A percentile compares a stretch with the other conserved stretches of the same genome.
These are phyloP conservation scores for Therioaphis trifolii DNA, from an alignment of 2,888 invertebrate species.

Conservation along the genomic window DNA sequence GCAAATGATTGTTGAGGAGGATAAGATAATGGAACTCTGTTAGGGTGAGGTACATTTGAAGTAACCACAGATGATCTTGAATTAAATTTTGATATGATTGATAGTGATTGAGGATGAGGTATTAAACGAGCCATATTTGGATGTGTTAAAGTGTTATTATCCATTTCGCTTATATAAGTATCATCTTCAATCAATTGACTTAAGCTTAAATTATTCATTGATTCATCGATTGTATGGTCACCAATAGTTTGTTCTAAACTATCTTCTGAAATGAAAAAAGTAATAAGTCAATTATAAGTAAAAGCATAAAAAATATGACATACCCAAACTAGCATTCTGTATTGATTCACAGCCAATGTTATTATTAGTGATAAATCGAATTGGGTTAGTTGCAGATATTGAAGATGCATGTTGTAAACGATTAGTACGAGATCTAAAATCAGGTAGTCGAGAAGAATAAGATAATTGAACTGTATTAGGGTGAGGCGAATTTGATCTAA, in stretches of 20 bases:
- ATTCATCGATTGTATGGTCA: neutral
- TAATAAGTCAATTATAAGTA: neutral
- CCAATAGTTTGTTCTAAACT: neutral
- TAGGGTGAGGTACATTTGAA: neutral
- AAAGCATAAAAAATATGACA: neutral
- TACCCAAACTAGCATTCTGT: neutral
- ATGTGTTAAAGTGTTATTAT: no score
- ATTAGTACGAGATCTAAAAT: no score
- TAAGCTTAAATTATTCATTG: no score
- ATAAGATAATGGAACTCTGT: no score
- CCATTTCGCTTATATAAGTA: no score
- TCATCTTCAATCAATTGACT: neutral
- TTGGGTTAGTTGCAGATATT: neutral
- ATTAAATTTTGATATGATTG: neutral
- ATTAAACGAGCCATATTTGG: no score
- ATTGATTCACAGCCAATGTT: constrained; percentile 1
- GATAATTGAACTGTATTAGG: constrained; percentile 7
- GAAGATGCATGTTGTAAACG: neutral
- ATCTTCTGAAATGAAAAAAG: constrained; percentile 15
- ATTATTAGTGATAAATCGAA: no score
- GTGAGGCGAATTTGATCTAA: neutral
- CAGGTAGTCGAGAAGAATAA: constrained; percentile 12
- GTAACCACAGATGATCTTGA: neutral
- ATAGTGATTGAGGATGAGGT: no score
- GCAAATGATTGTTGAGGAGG: neutral